Percentiles rank a stretch among this genome's conserved stretches.
phyloP scores from a whole-genome alignment of 2,888 invertebrate species.

The Clostera curtula region DNA sequence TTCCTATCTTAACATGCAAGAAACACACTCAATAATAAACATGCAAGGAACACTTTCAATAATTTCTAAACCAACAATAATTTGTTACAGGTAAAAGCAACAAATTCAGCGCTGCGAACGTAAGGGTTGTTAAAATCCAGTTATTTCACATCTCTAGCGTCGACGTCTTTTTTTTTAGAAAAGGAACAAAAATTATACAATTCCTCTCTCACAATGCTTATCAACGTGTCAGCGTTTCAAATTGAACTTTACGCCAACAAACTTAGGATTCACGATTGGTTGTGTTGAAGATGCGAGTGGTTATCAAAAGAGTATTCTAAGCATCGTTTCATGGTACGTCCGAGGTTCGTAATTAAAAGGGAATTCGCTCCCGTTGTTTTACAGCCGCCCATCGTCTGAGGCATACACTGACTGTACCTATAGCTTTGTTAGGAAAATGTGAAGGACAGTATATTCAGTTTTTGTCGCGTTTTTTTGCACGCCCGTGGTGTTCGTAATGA shows the following conservation, averaged over 20 bases:
- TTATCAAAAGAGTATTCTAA: slow-evolving; percentile 48
- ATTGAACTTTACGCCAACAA: slow-evolving; percentile 19
- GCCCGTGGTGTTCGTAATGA: slow-evolving; percentile 10
- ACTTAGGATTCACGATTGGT: slow-evolving; percentile 29
- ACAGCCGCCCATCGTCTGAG: slow-evolving; percentile 43
- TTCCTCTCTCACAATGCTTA: slow-evolving; percentile 8
- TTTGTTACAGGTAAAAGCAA: slow-evolving; percentile 31
- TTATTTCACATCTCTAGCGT: slow-evolving; percentile 5
- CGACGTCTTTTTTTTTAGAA: slow-evolving; percentile 8
- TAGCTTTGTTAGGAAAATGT: slow-evolving; percentile 25
- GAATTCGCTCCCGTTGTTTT: slow-evolving; percentile 50
- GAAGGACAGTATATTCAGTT: slow-evolving; percentile 35
- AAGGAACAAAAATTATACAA: slow-evolving; percentile 17
- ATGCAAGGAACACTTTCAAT: no score
- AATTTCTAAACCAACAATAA: no score
- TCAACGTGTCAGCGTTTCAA: slow-evolving; percentile 6
- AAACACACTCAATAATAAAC: no score
- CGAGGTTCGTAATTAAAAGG: slow-evolving; percentile 48
- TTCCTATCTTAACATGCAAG: no score
- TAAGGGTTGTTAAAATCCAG: slow-evolving; percentile 7
- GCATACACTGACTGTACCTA: slow-evolving; percentile 28
- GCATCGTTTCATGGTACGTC: slow-evolving; percentile 36
- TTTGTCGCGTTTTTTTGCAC: slow-evolving; percentile 21
- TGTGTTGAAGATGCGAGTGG: slow-evolving; percentile 19
- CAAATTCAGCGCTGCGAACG: slow-evolving; percentile 4